Percentiles rank a stretch among this genome's conserved stretches.
Evolutionary conservation across 1,140 invertebrate genomes (phyloP).

Genomic region (Cotesia chilonis): DNA sequence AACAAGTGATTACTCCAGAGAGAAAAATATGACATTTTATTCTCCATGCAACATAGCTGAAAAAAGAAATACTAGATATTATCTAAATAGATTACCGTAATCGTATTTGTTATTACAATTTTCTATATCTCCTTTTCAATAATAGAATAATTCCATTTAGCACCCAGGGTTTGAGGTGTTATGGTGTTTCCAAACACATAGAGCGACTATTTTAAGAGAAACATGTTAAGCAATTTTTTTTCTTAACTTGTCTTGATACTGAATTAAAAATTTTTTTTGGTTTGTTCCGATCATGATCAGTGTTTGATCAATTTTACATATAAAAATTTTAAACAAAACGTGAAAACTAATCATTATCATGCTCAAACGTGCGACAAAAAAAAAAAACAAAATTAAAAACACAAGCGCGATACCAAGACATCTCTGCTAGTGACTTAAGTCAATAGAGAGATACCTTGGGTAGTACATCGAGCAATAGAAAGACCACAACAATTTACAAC

Average conservation of each 20-base stretch:
- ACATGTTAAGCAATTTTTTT: conserved; percentile 34
- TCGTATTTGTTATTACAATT: conserved; percentile 34
- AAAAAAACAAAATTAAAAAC: conserved; percentile 18
- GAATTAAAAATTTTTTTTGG: conserved; percentile 5
- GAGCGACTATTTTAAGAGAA: conserved; percentile 36
- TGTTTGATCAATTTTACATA: conserved; percentile 12
- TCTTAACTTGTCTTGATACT: not conserved
- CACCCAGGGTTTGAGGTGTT: conserved; percentile 39
- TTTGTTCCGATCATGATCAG: not conserved
- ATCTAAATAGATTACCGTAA: conserved; percentile 43
- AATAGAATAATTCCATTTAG: conserved; percentile 43
- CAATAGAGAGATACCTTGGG: conserved; percentile 20
- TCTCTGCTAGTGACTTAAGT: conserved; percentile 10
- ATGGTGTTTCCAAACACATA: conserved; percentile 38
- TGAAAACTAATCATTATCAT: conserved; percentile 47
- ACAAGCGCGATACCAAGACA: conserved; percentile 23
- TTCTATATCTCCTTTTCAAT: conserved; percentile 36
- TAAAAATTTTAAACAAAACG: conserved; percentile 22
- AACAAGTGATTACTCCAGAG: not conserved
- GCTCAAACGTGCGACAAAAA: conserved; percentile 34
- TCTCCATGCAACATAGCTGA: conserved; percentile 36
- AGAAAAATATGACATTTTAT: conserved; percentile 11
- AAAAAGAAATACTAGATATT: conserved; percentile 38
- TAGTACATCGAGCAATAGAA: conserved; percentile 32
- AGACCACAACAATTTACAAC: conserved; percentile 30